Percentiles rank a stretch among this genome's conserved stretches.
phyloP scores from a whole-genome alignment of 2,888 invertebrate species.

The Ommatoiulus sabulosus region DNA sequence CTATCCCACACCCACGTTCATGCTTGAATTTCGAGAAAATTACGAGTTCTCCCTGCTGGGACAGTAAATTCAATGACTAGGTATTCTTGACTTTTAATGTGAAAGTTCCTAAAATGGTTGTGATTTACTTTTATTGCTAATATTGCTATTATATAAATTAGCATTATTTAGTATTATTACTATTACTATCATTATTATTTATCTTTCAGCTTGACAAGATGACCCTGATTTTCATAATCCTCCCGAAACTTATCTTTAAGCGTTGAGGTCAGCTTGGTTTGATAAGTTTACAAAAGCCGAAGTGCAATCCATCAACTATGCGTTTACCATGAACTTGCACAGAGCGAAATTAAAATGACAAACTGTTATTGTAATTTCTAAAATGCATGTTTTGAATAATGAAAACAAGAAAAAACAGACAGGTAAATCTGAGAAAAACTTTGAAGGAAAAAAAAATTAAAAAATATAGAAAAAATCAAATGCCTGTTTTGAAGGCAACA shows the following conservation, averaged over 20 bases:
- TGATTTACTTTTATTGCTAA: slow-evolving; percentile 9
- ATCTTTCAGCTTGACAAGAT: neutral
- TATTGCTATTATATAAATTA: neutral
- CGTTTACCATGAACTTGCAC: neutral
- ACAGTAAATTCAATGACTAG: neutral
- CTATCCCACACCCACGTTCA: neutral
- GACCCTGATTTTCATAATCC: slow-evolving; percentile 44
- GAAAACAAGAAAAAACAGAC: neutral
- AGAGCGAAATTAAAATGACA: neutral
- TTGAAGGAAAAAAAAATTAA: neutral
- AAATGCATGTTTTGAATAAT: neutral
- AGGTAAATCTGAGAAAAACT: neutral
- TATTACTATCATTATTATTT: neutral
- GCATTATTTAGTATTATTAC: slow-evolving; percentile 24
- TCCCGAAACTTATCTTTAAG: neutral
- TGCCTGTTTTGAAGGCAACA: neutral
- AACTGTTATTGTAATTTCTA: neutral
- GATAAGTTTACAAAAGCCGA: neutral
- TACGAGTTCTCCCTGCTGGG: neutral
- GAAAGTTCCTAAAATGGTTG: neutral
- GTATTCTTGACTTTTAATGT: neutral
- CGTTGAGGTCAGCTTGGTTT: slow-evolving; percentile 14
- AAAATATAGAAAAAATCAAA: neutral
- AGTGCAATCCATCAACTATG: neutral
- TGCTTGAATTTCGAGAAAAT: neutral